Conservation (phyloP, 2,888 invertebrate genomes). For the Octonoba sinensis region DNA sequence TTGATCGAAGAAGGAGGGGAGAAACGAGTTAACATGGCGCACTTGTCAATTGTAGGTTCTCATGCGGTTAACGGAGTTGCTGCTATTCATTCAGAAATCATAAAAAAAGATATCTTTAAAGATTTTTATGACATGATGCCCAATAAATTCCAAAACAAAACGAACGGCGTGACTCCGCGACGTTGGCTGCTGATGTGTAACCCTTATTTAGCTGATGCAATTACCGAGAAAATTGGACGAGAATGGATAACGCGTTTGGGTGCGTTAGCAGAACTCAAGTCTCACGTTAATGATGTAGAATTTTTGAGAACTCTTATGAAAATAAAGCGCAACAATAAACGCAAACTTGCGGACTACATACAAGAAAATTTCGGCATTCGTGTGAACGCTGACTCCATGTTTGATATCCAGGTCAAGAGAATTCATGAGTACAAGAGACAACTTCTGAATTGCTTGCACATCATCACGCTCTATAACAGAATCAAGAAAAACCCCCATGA, state of each 20-base stretch:
- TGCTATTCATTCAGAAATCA: constrained; percentile 95
- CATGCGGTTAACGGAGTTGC: constrained; percentile 99
- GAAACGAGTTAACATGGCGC: constrained; percentile 98
- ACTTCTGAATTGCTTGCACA: constrained; percentile 94
- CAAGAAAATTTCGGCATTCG: constrained; percentile 89
- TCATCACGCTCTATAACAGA: constrained; percentile 95
- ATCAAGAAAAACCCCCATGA: constrained; percentile 93
- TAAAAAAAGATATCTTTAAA: constrained; percentile 81
- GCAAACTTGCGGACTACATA: constrained; percentile 86
- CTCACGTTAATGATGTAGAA: constrained; percentile 86
- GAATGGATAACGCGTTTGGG: constrained; percentile 95
- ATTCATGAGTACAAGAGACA: constrained; percentile 99
- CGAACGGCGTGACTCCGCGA: constrained; percentile 98
- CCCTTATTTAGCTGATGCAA: constrained; percentile 93
- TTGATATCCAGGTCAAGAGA: constrained; percentile 98
- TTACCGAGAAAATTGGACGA: constrained; percentile 97
- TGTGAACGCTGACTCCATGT: constrained; percentile 94
- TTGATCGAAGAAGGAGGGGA: constrained; percentile 94
- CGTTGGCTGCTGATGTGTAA: constrained; percentile 98
- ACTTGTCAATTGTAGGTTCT: constrained; percentile 93
- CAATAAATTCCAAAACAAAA: constrained; percentile 98
- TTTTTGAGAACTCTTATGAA: constrained; percentile 93
- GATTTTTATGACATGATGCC: constrained; percentile 96
- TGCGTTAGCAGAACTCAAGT: constrained; percentile 84
- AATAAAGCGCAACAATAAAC: constrained; percentile 95